A percentile compares a stretch with the other conserved stretches of the same genome.
phyloP scores from a whole-genome alignment of 2,888 invertebrate genomes.

The Gortyna flavago region DNA sequence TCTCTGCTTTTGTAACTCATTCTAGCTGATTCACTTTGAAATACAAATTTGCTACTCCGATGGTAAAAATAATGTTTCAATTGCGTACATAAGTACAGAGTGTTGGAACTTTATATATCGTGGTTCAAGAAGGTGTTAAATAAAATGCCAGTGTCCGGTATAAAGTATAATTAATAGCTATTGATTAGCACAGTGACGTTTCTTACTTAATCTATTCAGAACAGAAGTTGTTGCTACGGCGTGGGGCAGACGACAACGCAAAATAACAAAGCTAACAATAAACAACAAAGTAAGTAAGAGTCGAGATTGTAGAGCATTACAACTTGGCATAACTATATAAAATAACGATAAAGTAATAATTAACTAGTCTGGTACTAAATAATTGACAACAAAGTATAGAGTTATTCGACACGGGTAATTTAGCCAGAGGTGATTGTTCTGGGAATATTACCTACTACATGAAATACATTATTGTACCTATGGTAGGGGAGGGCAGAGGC shows the following conservation, averaged over 20 bases:
- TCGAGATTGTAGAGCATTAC: slow-evolving; percentile 37
- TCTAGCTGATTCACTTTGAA: not conserved
- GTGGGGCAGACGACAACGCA: too few relatives aligned
- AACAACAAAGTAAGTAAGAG: slow-evolving; percentile 19
- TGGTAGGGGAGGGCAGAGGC: not conserved
- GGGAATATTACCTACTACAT: slow-evolving; percentile 30
- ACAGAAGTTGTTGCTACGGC: too few relatives aligned
- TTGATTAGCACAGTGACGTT: too few relatives aligned
- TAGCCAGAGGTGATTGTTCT: slow-evolving; percentile 35
- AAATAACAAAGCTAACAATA: not conserved
- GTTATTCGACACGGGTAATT: slow-evolving; percentile 41
- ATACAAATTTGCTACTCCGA: not conserved
- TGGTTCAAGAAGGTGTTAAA: too few relatives aligned
- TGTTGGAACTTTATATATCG: too few relatives aligned
- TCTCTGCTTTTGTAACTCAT: not conserved
- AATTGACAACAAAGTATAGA: slow-evolving; percentile 52
- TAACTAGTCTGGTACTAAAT: slow-evolving; percentile 43
- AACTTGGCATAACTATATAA: slow-evolving; percentile 40
- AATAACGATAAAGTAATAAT: slow-evolving; percentile 54
- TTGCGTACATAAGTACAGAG: not conserved
- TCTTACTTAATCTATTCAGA: too few relatives aligned
- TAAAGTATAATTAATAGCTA: too few relatives aligned
- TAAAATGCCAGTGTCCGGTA: too few relatives aligned
- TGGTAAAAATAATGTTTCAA: not conserved
- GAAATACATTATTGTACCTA: slow-evolving; percentile 8